These are phyloP conservation scores for Spisula subtruncata DNA, from an alignment of 2,888 invertebrate species.

Conservation along the genomic window DNA sequence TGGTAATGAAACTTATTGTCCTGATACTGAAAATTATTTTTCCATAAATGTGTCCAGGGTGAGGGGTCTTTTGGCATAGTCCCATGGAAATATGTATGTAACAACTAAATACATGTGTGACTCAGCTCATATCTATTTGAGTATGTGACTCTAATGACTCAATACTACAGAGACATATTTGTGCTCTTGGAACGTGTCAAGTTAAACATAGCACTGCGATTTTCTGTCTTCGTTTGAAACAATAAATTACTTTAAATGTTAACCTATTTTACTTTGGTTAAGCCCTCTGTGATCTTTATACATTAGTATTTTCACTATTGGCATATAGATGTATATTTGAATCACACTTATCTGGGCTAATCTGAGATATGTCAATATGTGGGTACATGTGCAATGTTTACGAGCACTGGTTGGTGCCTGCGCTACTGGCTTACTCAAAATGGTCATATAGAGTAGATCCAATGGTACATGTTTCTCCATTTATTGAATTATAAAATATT, in stretches of 20 bases:
- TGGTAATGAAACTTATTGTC: no score
- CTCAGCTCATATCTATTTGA: no score
- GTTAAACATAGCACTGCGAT: neutral
- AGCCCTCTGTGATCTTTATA: neutral
- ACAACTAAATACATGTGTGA: no score
- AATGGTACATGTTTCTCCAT: no score
- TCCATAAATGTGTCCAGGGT: no score
- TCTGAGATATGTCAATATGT: conserved; percentile 6
- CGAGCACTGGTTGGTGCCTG: conserved; percentile 2
- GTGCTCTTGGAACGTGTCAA: no score
- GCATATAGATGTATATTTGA: neutral
- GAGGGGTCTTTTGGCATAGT: no score
- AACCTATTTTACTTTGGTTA: neutral
- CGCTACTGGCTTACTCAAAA: neutral
- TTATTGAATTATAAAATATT: no score
- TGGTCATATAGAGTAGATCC: neutral
- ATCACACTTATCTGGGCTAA: conserved; percentile 13
- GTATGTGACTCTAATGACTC: no score
- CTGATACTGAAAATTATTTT: no score
- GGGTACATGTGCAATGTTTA: neutral
- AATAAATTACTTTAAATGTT: neutral
- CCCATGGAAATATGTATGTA: no score
- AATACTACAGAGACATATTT: no score
- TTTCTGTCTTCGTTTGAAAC: neutral
- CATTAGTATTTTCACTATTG: conserved; percentile 2